Base-by-base conservation (phyloP, 2,888 invertebrate genomes). In the Ophraella communa region DNA sequence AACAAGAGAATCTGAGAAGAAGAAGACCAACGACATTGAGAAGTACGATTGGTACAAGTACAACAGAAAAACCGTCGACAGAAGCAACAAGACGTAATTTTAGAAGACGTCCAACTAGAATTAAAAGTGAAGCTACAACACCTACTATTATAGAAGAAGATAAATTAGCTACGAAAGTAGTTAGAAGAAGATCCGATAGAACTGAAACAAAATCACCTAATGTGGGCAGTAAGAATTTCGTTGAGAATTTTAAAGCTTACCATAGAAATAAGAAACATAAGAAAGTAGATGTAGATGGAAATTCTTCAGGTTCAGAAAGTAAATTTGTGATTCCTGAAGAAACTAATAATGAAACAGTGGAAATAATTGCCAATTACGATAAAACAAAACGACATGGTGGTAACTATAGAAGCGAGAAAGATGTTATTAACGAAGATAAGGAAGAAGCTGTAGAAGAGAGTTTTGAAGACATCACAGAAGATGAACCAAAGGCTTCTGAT, bases 81-180 rank as follows among this genome's bases (percentile, higher is more conserved):
- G 42, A 21, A 24, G 5, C 49, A 18, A 17, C 39, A 47, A 74
- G 67, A 68, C 68, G 79, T 18, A 73, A 73, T n/a, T 78, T 75
- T 54, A 76, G 76, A 23, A 72, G 78, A 68, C 67, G 75, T 57
- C 73, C 74, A 17, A 66, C 74, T 0, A 73, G 77, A 54, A 77
- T 78, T 23, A 70, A 72, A 57, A 17, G 68, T 1, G 58, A 65
- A 27, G 74, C 72, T 35, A 71, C 72, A 14, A 65, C 69, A 57
- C 45, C 60, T 51, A 56, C 58, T 45, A 55, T 59, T 10, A 60
- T 69, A 20, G 73, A 72, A 63, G 70, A 70, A 21, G 57, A 63
- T 3, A 71, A 74, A 30, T 62, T 66, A 44, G 60, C 70, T 7
- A 68, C 70, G 4, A 73, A 68, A 65, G 64, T 73, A 42, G 42